Conservation (phyloP, 2,888 invertebrate species). For the Erebia ligea region DNA sequence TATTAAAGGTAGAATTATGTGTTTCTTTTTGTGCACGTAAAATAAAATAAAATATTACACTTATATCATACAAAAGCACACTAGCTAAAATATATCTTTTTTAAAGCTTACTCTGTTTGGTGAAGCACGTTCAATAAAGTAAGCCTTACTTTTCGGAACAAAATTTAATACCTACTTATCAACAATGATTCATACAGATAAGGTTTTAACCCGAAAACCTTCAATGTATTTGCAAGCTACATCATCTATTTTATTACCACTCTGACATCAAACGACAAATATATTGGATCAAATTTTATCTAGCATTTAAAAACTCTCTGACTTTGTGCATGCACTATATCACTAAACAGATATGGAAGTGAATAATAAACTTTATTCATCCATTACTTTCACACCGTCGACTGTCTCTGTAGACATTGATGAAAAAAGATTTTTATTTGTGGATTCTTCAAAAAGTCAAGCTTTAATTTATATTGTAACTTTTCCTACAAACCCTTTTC, state of each 20-base stretch:
- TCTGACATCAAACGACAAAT: too few relatives aligned
- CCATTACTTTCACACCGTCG: background rate
- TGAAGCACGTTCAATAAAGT: background rate
- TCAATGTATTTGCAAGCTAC: background rate
- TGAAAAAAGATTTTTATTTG: constrained; percentile 16
- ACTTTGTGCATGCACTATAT: constrained; percentile 8
- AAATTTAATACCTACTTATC: background rate
- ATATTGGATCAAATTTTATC: background rate
- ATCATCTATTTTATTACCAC: background rate
- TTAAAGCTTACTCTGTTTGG: background rate
- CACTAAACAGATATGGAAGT: constrained; percentile 10
- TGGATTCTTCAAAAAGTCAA: constrained; percentile 2
- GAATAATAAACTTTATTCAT: constrained; percentile 23
- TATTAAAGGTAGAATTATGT: constrained; percentile 60
- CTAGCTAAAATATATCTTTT: background rate
- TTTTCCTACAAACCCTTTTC: constrained; percentile 17
- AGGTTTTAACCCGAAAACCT: background rate
- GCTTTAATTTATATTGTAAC: constrained; percentile 8
- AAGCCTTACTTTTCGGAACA: background rate
- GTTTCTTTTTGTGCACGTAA: constrained; percentile 67
- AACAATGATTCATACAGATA: background rate
- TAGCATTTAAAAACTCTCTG: background rate
- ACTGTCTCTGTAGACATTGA: constrained; percentile 4
- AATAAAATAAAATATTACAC: constrained; percentile 42
- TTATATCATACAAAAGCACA: constrained; percentile 3